phyloP scores from a whole-genome alignment of 2,113 vertebrate species.

The Electrona antarctica region DNA sequence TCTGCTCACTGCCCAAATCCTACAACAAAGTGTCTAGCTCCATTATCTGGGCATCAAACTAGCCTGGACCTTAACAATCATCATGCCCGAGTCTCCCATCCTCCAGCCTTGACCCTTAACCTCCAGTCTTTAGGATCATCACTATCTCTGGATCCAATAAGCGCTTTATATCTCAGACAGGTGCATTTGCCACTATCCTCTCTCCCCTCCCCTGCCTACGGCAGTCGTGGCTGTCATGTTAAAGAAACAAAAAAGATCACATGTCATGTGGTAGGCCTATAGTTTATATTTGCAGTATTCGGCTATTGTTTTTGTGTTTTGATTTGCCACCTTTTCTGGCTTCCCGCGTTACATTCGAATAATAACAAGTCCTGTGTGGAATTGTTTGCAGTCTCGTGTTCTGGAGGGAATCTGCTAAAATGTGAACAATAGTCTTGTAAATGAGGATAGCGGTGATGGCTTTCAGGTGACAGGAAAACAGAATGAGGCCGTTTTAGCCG shows the following conservation, averaged over 20 bases:
- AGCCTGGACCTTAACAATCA: background rate
- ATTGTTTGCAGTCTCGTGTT: background rate
- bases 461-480: conserved; percentile 47
- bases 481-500: conserved; percentile 29
- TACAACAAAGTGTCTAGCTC: background rate
- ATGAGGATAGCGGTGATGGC: background rate
- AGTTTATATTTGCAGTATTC: no score
- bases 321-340: no score
- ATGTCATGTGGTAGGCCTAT: no score
- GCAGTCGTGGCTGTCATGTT: no score
- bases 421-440: background rate
- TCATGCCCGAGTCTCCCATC: background rate
- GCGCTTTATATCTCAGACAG: background rate
- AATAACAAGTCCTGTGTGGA: no score
- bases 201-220: no score
- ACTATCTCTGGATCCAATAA: conserved; percentile 6
- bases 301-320: no score
- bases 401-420: conserved; percentile 6
- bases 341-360: no score
- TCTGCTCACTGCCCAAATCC: background rate
- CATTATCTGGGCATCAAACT: background rate
- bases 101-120: conserved; percentile 10
- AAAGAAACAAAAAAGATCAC: no score
- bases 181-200: background rate
- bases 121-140: background rate